These are phyloP conservation scores for Anoplius nigerrimus DNA, from an alignment of 2,888 invertebrate genomes.

Conservation along the genomic window DNA sequence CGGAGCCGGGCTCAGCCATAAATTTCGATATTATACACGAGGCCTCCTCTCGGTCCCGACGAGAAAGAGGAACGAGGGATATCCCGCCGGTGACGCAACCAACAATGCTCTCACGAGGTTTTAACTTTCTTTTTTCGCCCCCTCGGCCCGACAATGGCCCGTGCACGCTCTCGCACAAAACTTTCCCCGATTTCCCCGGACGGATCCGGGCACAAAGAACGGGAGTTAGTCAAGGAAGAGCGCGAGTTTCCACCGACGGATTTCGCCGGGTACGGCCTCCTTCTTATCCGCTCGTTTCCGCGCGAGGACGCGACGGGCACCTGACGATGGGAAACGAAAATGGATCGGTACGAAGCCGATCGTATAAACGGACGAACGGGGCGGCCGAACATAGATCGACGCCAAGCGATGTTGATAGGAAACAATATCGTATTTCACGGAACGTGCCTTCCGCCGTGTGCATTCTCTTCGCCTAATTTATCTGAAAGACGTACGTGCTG, in stretches of 20 bases:
- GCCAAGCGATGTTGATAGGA: too few species aligned
- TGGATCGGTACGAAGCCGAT: not conserved
- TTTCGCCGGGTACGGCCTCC: constrained; percentile 16
- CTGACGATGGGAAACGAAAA: too few species aligned
- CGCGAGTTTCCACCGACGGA: constrained; percentile 6
- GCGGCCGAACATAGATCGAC: too few species aligned
- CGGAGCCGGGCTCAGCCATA: constrained; percentile 62
- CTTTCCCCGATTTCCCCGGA: constrained; percentile 70
- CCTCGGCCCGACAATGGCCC: constrained; percentile 55
- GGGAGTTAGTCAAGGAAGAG: constrained; percentile 14
- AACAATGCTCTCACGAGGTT: constrained; percentile 69
- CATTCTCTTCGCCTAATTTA: too few species aligned
- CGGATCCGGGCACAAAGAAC: constrained; percentile 40
- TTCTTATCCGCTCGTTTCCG: constrained; percentile 1
- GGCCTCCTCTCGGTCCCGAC: constrained; percentile 42
- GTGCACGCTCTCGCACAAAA: constrained; percentile 65
- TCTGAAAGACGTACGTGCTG: too few species aligned
- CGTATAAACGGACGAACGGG: too few species aligned
- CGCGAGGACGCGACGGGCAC: too few species aligned
- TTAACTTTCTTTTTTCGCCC: constrained; percentile 65
- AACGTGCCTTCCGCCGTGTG: too few species aligned
- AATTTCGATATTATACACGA: constrained; percentile 74
- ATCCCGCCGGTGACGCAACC: constrained; percentile 67
- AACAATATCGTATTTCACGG: too few species aligned
- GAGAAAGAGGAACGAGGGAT: constrained; percentile 38